Evolutionary conservation across 2,797 vertebrate species (phyloP).

Genomic region (Bovichtus diacanthus): DNA sequence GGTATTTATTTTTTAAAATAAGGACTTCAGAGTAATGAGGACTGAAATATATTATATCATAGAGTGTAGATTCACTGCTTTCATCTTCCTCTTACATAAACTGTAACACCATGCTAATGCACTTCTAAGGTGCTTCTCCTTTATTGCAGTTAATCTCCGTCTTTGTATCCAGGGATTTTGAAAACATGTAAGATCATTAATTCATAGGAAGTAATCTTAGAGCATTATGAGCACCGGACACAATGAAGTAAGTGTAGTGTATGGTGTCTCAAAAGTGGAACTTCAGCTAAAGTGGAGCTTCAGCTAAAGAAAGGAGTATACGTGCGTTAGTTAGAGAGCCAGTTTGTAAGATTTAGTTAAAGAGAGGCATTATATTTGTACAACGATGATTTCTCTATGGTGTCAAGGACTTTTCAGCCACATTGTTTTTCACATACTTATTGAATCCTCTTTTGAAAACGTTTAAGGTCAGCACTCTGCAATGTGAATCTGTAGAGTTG

Average conservation of each 20-base stretch:
- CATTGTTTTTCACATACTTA: slow-evolving; percentile 49
- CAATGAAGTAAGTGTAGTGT: background rate
- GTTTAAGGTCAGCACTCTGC: slow-evolving; percentile 56
- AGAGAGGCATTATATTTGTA: slow-evolving; percentile 2
- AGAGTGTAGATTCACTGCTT: background rate
- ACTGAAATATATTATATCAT: background rate
- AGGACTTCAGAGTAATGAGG: background rate
- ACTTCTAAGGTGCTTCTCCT: background rate
- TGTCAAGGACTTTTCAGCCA: slow-evolving; percentile 39
- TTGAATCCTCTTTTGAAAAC: slow-evolving; percentile 42
- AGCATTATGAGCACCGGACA: background rate
- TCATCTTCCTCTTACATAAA: background rate
- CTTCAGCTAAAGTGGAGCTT: slow-evolving; percentile 1
- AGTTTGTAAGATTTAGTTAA: slow-evolving; percentile 9
- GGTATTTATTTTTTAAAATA: background rate
- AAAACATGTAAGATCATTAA: background rate
- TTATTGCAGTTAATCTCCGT: background rate
- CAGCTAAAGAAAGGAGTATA: background rate
- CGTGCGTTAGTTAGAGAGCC: background rate
- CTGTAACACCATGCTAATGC: background rate
- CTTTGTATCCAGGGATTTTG: background rate
- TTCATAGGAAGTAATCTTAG: slow-evolving; percentile 2
- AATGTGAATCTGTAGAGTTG: slow-evolving; percentile 50
- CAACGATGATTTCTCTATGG: slow-evolving; percentile 14
- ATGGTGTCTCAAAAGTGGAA: background rate